Conservation (phyloP, 2,113 vertebrate genomes). For the Cranoglanis bouderius region DNA sequence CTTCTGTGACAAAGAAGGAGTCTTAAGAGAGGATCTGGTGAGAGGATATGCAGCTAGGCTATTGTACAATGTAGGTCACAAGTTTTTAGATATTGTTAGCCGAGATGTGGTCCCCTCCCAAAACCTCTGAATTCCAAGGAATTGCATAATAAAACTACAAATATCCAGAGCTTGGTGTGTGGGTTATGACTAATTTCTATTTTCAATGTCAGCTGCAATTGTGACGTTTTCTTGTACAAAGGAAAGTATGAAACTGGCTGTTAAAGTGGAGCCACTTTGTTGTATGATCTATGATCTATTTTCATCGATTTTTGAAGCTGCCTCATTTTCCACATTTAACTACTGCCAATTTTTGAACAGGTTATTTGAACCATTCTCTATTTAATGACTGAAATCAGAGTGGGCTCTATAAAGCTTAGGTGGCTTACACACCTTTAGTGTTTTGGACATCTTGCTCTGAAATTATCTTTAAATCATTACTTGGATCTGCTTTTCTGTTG, state of each 20-base stretch:
- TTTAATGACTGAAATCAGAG: not conserved
- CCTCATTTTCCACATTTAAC: not conserved
- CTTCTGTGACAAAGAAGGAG: not conserved
- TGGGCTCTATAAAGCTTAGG: not conserved
- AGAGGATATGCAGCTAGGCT: not conserved
- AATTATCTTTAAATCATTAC: not conserved
- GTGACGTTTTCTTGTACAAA: not conserved
- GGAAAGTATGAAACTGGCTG: not conserved
- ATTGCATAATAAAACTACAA: constrained; percentile 33
- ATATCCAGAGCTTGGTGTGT: constrained; percentile 4
- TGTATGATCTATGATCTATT: not conserved
- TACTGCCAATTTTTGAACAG: not conserved
- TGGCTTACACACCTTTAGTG: not conserved
- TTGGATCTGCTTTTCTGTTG: not conserved
- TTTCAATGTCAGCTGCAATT: constrained; percentile 15
- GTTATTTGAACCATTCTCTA: not conserved
- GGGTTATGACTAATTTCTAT: constrained; percentile 40
- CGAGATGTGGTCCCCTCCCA: constrained; percentile 12
- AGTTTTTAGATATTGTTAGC: constrained; percentile 32
- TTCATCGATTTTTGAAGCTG: not conserved
- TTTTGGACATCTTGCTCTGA: not conserved
- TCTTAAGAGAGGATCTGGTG: constrained; percentile 23
- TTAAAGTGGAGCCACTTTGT: not conserved
- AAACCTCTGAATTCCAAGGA: constrained; percentile 42
- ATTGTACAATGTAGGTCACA: constrained; percentile 38